These are phyloP conservation scores for Benthosema pterotum DNA, from an alignment of 2,797 vertebrate species.

Conservation along the genomic window DNA sequence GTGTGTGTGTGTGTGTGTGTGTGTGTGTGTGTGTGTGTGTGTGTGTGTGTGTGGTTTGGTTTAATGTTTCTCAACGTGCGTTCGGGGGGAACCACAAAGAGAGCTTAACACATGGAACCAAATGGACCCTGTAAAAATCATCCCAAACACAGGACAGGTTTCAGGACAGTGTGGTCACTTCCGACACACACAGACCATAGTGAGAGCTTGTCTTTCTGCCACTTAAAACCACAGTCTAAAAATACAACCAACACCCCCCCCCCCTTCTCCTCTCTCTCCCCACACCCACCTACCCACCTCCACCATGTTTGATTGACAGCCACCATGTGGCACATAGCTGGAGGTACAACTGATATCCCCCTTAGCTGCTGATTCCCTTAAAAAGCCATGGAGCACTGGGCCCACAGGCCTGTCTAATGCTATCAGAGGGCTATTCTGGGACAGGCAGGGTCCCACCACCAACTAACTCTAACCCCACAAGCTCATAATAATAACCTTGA, in stretches of 20 bases:
- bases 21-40: constrained; percentile 69
- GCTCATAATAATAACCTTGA: constrained; percentile 78
- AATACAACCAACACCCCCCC: no score
- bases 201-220: constrained; percentile 68
- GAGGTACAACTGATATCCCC: constrained; percentile 83
- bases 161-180: background rate
- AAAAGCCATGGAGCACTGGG: constrained; percentile 86
- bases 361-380: constrained; percentile 88
- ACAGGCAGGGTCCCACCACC: constrained; percentile 17
- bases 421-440: constrained; percentile 91
- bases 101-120: no score
- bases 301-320: constrained; percentile 75
- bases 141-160: no score
- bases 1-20: constrained; percentile 15
- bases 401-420: constrained; percentile 82
- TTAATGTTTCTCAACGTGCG: no score
- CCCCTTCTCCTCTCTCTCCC: no score
- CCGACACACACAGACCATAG: constrained; percentile 14
- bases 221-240: constrained; percentile 84
- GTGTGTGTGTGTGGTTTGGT: constrained; percentile 36
- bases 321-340: constrained; percentile 88
- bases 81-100: no score
- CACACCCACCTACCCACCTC: background rate
- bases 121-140: no score
- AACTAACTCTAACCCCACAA: constrained; percentile 50